phyloP scores from a whole-genome alignment of 2,888 invertebrate genomes.

The Aphrophora alni region DNA sequence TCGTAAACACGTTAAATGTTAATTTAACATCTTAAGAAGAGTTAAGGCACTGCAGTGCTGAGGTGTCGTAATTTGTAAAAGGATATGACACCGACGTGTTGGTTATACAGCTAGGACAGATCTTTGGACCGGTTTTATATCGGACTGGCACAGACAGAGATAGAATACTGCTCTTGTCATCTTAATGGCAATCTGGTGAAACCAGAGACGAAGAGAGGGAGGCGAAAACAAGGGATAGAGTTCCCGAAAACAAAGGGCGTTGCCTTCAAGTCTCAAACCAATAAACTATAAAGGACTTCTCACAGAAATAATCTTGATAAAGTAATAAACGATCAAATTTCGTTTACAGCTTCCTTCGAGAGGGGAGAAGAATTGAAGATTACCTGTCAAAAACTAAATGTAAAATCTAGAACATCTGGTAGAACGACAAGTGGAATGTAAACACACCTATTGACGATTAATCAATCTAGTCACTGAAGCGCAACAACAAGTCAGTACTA shows the following conservation, averaged over 20 bases:
- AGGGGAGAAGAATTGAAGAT: background rate
- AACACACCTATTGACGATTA: too few species aligned
- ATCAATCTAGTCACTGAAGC: too few species aligned
- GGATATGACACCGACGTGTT: background rate
- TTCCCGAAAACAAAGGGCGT: background rate
- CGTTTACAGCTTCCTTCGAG: background rate
- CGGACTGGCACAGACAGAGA: background rate
- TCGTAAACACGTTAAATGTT: background rate
- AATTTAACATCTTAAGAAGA: background rate
- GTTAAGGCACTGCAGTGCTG: background rate
- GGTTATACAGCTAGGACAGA: background rate
- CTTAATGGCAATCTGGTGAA: slow-evolving; percentile 7
- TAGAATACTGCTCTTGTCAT: background rate
- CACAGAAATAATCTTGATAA: slow-evolving; percentile 6
- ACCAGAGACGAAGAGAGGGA: background rate
- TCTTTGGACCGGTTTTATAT: slow-evolving; percentile 2
- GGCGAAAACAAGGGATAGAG: background rate
- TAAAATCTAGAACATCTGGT: background rate
- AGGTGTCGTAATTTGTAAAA: background rate
- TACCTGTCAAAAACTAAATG: background rate
- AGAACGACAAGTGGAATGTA: too few species aligned
- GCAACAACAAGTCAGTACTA: too few species aligned
- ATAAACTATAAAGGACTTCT: background rate
- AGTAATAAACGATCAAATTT: slow-evolving; percentile 1
- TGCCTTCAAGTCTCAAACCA: background rate